Base-by-base conservation (phyloP, 2,888 invertebrate genomes). In the Mythimna vitellina region DNA sequence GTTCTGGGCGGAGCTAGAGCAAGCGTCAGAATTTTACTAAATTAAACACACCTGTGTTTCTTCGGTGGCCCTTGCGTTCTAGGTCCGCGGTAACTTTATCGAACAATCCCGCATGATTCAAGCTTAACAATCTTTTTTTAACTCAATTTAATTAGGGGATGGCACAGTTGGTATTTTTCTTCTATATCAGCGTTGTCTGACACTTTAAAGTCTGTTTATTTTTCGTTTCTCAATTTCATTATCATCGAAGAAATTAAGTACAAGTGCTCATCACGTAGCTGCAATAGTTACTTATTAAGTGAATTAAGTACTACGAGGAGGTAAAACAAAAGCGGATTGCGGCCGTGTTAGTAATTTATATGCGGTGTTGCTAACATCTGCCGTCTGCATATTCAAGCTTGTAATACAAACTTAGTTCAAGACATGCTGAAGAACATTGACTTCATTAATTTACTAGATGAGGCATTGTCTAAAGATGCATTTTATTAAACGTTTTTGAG, bases 381-480 rank as follows among this genome's bases (percentile, higher is more conserved):
- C 84, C 81, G 90, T 83, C 88, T 91, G 90, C 91, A 92, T 90
- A 91, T 91, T 89, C 87, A 89, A 89, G 89, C 89, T 87, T 88
- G 89, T 89, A 88, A 78, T 84, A 82, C 86, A 76, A 92, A 92
- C 89, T 92, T 89, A 86, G 87, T 85, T 87, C 78, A 86, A 86
- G 85, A 86, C 86, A 80, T 78, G 81, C 79, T 79, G 78, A 76
- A 76, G 56, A 67, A 73, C 75, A 64, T 58, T n/a, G 68, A 73
- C n/a, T 67, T 51, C 9, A 29, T 35, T 35, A 38, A 29, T 65
- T 17, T 35, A 72, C 85, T 84, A 57, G 85, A 85, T 67, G 56
- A 2, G 85, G 46, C 49, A 49, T 29, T 12, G 3, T 20, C 10
- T 22, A 53, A 35, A 1, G 8, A 22, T 14, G 8, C 17, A 1